Evolutionary conservation across 2,888 invertebrate species (phyloP), one percentile per base, ranked within the genome.

Genomic region (Drosophila prostipennis): DNA sequence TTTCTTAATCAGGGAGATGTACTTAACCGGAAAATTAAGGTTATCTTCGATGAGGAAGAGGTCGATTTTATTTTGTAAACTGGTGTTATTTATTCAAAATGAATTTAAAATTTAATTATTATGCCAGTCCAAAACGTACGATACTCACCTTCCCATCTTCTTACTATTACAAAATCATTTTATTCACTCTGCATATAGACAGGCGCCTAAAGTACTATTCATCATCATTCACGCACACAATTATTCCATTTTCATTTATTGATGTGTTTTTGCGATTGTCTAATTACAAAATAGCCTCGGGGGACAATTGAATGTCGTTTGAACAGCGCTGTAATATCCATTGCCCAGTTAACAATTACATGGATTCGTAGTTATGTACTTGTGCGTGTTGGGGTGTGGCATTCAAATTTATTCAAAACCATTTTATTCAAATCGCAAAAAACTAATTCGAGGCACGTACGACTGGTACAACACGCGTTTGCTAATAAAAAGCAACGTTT

Each of bases 351-450:
- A 68, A 57, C 69, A 54, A 60, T 52, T 53, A 40, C 46, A 48
- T 29, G 8, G 36, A 40, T 8, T 53, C 7, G 32, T 37, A 11
- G 34, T 36, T 60, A 23, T 60, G 59, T 63, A 49, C 48, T 48
- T 34, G 45, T 60, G 65, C 59, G 57, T 53, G 48, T 74, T 34
- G 23, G 19, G 36, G 52, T 11, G 76, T 77, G 77, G 80, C 77
- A 81, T 78, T 84, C 81, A 79, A 86, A 82, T 85, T 86, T 86
- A 86, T 86, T 81, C 82, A 82, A 86, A 83, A 84, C 86, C 86
- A 85, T 86, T 84, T 84, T 80, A 84, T 85, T 83, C 83, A 84
- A 84, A 86, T 85, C 86, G 82, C 86, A 77, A 81, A 82, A 84
- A 85, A 86, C 86, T 84, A 84, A 85, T 85, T 82, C 85, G 79